Conservation (phyloP, 2,888 invertebrate species). For the Anoplius nigerrimus region DNA sequence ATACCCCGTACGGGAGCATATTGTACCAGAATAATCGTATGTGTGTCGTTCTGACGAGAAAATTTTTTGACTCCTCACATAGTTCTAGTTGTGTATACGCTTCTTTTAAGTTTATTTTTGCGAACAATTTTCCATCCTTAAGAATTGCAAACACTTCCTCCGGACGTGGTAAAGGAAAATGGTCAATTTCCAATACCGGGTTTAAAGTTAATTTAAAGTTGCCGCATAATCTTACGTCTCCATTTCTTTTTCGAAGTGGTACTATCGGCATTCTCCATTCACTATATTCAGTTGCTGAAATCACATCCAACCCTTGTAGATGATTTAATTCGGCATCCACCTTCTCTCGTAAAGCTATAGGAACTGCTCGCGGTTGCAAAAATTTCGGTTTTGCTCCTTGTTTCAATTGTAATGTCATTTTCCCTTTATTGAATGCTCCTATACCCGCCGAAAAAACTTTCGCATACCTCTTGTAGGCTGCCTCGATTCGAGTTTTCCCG, state of each 20-base stretch:
- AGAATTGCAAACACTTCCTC: conserved; percentile 1
- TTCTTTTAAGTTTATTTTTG: neutral
- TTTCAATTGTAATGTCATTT: neutral
- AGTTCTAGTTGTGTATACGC: neutral
- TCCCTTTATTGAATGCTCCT: neutral
- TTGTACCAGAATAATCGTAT: neutral
- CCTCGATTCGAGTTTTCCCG: neutral
- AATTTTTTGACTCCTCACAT: neutral
- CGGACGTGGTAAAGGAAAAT: neutral
- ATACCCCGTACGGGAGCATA: neutral
- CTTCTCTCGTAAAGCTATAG: no score
- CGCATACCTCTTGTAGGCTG: neutral
- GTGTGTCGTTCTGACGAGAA: neutral
- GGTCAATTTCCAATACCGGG: neutral
- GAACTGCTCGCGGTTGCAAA: neutral
- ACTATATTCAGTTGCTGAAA: neutral
- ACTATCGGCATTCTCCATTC: no score
- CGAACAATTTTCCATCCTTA: neutral
- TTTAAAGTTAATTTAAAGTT: neutral
- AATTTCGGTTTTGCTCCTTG: neutral
- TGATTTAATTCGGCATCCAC: neutral
- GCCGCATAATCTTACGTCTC: neutral
- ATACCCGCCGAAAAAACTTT: neutral
- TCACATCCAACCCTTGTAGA: neutral
- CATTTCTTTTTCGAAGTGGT: no score